Evolutionary conservation across 2,888 invertebrate genomes (phyloP).

Genomic region (Watsonalla cultraria): DNA sequence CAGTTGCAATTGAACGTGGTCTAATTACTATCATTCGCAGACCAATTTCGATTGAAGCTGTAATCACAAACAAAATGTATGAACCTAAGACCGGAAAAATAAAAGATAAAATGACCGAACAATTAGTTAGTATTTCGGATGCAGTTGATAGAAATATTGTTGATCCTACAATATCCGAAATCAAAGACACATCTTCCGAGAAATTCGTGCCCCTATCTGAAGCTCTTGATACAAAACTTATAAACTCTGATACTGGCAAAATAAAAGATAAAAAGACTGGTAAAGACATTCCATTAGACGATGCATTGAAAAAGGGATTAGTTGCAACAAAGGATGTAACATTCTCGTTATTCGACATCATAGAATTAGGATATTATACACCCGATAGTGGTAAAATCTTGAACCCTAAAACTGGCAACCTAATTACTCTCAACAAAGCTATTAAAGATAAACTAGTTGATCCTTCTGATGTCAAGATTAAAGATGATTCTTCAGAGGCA

Average conservation of each 20-base stretch:
- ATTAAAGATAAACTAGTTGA: constrained; percentile 85
- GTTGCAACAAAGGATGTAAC: constrained; percentile 85
- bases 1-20: constrained; percentile 84
- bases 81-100: constrained; percentile 84
- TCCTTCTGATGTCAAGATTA: constrained; percentile 83
- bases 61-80: constrained; percentile 84
- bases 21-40: constrained; percentile 82
- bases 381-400: constrained; percentile 86
- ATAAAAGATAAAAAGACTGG: constrained; percentile 86
- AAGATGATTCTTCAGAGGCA: constrained; percentile 83
- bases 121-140: constrained; percentile 85
- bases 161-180: constrained; percentile 88
- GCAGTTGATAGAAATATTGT: constrained; percentile 88
- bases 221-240: constrained; percentile 83
- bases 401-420: constrained; percentile 86
- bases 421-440: constrained; percentile 86
- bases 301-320: constrained; percentile 83
- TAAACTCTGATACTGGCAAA: constrained; percentile 84
- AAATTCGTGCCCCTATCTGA: constrained; percentile 86
- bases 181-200: constrained; percentile 86
- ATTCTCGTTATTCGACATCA: constrained; percentile 85
- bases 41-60: constrained; percentile 88
- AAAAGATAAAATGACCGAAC: constrained; percentile 84
- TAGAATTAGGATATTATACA: constrained; percentile 87
- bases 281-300: constrained; percentile 82